These are phyloP conservation scores for Holotrichia oblita DNA, from an alignment of 1,140 invertebrate genomes.

Conservation along the genomic window DNA sequence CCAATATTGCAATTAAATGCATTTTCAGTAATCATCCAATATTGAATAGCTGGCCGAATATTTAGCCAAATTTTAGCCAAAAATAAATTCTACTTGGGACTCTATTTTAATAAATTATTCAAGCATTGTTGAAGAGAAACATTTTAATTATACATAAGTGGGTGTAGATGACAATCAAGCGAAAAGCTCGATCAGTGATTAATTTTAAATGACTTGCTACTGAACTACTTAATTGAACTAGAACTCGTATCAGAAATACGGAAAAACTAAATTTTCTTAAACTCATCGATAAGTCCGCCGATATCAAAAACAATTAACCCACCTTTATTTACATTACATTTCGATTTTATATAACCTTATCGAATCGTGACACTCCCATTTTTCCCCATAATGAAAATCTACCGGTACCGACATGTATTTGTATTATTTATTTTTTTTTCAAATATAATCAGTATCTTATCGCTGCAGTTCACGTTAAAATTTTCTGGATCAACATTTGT, in stretches of 20 bases:
- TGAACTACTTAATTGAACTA: not conserved
- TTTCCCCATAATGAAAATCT: conserved; percentile 10
- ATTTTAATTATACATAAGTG: too few species aligned
- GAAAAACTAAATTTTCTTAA: conserved; percentile 20
- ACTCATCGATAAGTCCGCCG: not conserved
- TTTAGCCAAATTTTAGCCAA: too few species aligned
- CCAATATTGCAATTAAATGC: too few species aligned
- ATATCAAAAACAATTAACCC: conserved; percentile 34
- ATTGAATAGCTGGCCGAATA: too few species aligned
- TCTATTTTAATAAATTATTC: too few species aligned
- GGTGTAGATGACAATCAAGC: too few species aligned
- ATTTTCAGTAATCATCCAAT: too few species aligned
- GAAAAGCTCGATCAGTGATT: too few species aligned
- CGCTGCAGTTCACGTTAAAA: conserved; percentile 32
- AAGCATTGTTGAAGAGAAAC: too few species aligned
- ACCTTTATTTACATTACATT: conserved; percentile 15
- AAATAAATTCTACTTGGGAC: too few species aligned
- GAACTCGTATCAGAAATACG: conserved; percentile 10
- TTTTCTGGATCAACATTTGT: conserved; percentile 31
- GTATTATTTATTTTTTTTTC: conserved; percentile 4
- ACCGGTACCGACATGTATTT: not conserved
- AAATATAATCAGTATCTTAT: conserved; percentile 35
- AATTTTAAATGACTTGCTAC: not conserved
- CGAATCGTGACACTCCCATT: conserved; percentile 17
- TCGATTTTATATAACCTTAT: conserved; percentile 34